Conservation (phyloP, 2,888 invertebrate genomes). For the Chelonus formosanus region DNA sequence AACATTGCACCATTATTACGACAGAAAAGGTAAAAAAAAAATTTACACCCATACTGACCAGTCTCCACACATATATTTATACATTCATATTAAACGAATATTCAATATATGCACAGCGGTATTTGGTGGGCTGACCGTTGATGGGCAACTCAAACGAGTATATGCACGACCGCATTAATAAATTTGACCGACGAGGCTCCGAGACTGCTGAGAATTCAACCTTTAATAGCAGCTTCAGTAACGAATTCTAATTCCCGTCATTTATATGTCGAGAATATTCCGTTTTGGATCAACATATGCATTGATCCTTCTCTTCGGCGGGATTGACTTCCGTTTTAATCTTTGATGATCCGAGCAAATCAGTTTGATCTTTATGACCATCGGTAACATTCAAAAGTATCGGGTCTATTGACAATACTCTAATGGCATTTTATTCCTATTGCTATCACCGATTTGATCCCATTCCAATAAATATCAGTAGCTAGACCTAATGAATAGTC, state of each 20-base stretch:
- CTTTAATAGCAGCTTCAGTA: neutral
- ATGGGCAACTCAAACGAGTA: neutral
- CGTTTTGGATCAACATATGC: neutral
- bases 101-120: neutral
- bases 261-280: constrained; percentile 8
- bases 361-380: constrained; percentile 20
- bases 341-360: neutral
- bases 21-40: constrained; percentile 5
- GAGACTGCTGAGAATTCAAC: constrained; percentile 3
- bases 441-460: neutral
- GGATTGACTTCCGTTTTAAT: neutral
- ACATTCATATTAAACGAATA: neutral
- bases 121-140: constrained; percentile 16
- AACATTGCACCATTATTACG: constrained; percentile 2
- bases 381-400: constrained; percentile 26
- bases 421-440: too few relatives aligned
- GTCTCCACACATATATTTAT: too few relatives aligned
- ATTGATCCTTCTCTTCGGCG: neutral
- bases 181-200: neutral
- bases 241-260: constrained; percentile 4
- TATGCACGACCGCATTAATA: constrained; percentile 7
- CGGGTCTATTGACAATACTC: neutral
- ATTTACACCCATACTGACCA: neutral
- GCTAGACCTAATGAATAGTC: too few relatives aligned
- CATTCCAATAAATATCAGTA: too few relatives aligned